Evolutionary conservation across 2,113 vertebrate species (phyloP), one percentile per base, ranked within the genome.

Genomic region (Acrocephalus arundinaceus): DNA sequence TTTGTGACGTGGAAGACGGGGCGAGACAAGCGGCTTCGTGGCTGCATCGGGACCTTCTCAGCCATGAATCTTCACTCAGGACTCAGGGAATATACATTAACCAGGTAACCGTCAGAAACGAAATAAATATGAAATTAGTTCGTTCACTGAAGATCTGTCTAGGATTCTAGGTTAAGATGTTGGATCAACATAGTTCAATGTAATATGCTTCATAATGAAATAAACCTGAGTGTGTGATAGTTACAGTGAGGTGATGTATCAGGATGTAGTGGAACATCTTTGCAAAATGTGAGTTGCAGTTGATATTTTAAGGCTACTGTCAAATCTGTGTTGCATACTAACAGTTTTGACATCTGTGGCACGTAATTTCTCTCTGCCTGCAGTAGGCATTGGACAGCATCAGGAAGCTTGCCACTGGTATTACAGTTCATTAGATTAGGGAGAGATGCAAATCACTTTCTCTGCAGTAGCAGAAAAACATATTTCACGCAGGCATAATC

Each of bases 1-100:
- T 98, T 98, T 98, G 98, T 98, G 97, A 98, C 98, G n/a, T 98
- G 98, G 98, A 98, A 98, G 98, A 98, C 98, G 94, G 98, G 98
- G 95, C 97, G 98, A 94, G 98, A 98, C 97, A 98, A 98, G 93
- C 98, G 98, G 95, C 98, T 98, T 96, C 98, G 98, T 97, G 98
- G 98, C 97, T 98, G 98, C 97, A 98, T 98, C 17, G 98, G 98
- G 92, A 98, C 98, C 95, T 98, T 98, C 91, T 98, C 98, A 97
- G 98, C 98, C 97, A 98, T 98, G 98, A 98, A 98, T 95, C 98
- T 98, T 97, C 98, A 98, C 95, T 98, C 98, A 98, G 98, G 98
- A 98, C 98, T 98, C 98, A 98, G 98, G 98, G 98, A 98, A 98
- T 98, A 98, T 81, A 98, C 98, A 94, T 97, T 98, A 98, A 98